phyloP scores from a whole-genome alignment of 1,140 invertebrate species.

The Heliconius himera region DNA sequence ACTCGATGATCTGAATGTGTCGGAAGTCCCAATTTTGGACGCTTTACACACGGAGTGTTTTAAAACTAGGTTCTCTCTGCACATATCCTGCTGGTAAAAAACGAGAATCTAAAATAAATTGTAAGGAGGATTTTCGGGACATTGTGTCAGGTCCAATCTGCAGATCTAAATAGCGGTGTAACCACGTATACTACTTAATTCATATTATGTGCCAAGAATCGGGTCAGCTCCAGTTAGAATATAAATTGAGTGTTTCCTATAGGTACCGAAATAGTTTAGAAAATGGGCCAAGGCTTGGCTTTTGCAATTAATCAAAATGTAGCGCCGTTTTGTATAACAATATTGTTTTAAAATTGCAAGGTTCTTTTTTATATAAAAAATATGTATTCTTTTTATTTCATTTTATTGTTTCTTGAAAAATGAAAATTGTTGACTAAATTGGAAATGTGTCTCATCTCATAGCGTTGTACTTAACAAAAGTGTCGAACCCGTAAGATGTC shows the following conservation, averaged over 20 bases:
- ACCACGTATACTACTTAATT: conserved; percentile 23
- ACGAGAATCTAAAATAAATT: neutral
- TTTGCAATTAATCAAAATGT: neutral
- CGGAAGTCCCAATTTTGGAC: no score
- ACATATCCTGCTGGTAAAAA: neutral
- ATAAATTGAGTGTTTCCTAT: conserved; percentile 1
- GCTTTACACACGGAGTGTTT: no score
- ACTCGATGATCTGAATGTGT: no score
- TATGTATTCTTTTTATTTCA: neutral
- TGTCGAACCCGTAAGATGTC: no score
- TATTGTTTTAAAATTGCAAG: neutral
- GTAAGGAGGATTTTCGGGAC: neutral
- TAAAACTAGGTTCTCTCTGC: neutral
- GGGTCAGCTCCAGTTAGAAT: conserved; percentile 10
- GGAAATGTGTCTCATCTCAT: neutral
- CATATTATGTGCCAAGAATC: conserved; percentile 7
- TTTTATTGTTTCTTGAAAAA: neutral
- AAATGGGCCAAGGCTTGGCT: neutral
- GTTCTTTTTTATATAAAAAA: neutral
- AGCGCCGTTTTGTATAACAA: neutral
- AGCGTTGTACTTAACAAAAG: no score
- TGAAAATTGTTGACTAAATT: neutral
- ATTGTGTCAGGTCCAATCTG: conserved; percentile 10
- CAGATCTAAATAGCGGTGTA: conserved; percentile 50
- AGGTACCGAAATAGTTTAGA: neutral